Evolutionary conservation across 1,140 invertebrate genomes (phyloP), one percentile per base, ranked within the genome.

Genomic region (Muscidifurax raptorellus): DNA sequence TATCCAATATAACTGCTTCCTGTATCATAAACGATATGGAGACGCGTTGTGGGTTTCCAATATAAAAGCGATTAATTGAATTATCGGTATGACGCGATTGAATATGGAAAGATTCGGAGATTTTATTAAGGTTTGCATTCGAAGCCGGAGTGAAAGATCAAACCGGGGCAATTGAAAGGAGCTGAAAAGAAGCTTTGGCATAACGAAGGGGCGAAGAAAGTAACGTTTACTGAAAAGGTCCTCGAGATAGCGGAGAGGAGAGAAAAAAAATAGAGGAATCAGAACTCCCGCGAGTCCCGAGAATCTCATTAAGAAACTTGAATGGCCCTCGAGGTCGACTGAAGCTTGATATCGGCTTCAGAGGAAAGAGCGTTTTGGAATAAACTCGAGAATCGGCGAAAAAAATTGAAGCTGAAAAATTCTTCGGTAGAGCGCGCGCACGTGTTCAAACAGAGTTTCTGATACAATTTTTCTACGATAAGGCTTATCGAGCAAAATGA

Each of bases 241-340:
- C 28, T 69, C 27, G 4, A 69, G 52, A 3, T 69, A 69, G 66
- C 6, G 22, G 18, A 7, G 66, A 69, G n/a, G n/a, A n/a, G n/a
- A 69, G 52, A 69, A 69, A 27, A 67, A 69, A 69, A 69, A 66
- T 25, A 28, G 66, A 28, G 66, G 28, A 69, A 69, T 69, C 28
- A 28, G 2, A 69, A 69, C 9, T 28, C 28, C 9, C 66, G 0
- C 66, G 66, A 27, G 10, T 69, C 66, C 30, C 25, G 28, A 69
- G 66, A 69, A 69, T 69, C 66, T 69, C 66, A 30, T 59, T 28
- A 69, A 27, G 66, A 27, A 69, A 59, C 22, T n/a, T 59, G 52
- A 59, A 59, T 59, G 52, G 52, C 22, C 5, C 22, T 59, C 52
- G 18, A n/a, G 47, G 47, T 67, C 66, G 66, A 7, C n/a, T 4